Base-by-base conservation (phyloP, 2,888 invertebrate genomes). In the Nomada flava region DNA sequence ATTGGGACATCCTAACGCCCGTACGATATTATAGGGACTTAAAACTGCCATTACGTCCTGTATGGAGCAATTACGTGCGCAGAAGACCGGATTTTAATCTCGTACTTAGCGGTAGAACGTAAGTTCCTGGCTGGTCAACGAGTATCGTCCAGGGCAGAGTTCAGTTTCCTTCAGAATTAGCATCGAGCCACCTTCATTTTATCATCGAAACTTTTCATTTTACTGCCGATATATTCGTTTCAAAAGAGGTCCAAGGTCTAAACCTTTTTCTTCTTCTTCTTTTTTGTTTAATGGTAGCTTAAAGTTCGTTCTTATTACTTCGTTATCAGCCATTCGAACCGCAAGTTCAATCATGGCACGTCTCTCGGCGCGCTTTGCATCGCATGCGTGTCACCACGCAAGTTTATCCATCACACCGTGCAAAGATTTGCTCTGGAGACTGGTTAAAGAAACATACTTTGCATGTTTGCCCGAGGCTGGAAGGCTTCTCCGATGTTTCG, bases 71-170 rank as follows among this genome's bases (percentile, higher is more conserved):
- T 91, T 92, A 92, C 83, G 88, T 91, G 69, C 92, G 92, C 85
- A 88, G 91, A 86, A 90, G 90, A 86, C 93, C 92, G 84, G 92
- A 93, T 88, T 93, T 93, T 93, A 91, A 91, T 92, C 91, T 92
- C 89, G 90, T 93, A 81, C 92, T 93, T 90, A 92, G 89, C 84
- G 88, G 91, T 91, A 93, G 93, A 92, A 93, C 90, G 93, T 93
- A 92, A 93, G 93, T 93, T 86, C 78, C 73, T 76, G 67, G 55
- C 57, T 42, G 73, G 59, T 62, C 55, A 69, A 64, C 42, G 62
- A 71, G 65, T 57, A 13, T 50, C 55, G 53, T 52, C 64, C 72
- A 83, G 52, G 65, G 18, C 69, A 69, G 69, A 84, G 76, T 73
- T 84, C 65, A 63, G 50, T 71, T 69, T 55, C 2, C 26, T 18